These are phyloP conservation scores for Scartelaos histophorus DNA, from an alignment of 2,113 vertebrate genomes.

Conservation along the genomic window DNA sequence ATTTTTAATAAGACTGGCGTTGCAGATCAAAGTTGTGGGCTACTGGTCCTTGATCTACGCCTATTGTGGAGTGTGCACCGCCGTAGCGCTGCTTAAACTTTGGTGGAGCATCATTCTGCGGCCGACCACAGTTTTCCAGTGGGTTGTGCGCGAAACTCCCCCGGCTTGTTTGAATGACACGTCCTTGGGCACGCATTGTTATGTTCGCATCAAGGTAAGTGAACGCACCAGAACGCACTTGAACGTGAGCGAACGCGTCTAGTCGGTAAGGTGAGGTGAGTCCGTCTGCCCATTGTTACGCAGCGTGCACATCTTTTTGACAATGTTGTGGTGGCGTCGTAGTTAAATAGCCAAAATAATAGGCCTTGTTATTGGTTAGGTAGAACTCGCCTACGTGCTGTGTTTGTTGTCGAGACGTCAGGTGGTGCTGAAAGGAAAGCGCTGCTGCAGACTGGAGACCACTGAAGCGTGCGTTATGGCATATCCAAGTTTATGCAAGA, in stretches of 20 bases:
- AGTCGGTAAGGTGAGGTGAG: not conserved
- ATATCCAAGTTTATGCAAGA: not conserved
- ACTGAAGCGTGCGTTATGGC: not conserved
- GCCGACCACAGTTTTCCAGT: conserved; percentile 85
- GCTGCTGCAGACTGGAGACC: conserved; percentile 37
- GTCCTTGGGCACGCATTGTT: conserved; percentile 95
- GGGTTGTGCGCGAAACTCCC: conserved; percentile 83
- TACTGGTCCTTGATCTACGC: conserved; percentile 89
- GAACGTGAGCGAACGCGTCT: conserved; percentile 2
- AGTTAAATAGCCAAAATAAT: conserved; percentile 13
- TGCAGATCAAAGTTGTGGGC: conserved; percentile 76
- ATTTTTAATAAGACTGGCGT: conserved; percentile 76
- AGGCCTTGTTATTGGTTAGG: conserved; percentile 28
- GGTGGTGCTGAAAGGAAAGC: conserved; percentile 66
- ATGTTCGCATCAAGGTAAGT: conserved; percentile 90
- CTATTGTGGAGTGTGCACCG: conserved; percentile 85
- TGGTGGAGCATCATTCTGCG: conserved; percentile 86
- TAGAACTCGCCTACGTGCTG: not conserved
- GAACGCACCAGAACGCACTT: conserved; percentile 8
- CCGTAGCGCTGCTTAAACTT: conserved; percentile 87
- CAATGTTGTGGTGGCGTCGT: conserved; percentile 28
- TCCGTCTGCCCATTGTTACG: not conserved
- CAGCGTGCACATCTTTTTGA: not conserved
- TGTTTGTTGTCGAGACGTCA: conserved; percentile 31
- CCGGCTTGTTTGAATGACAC: conserved; percentile 91